phyloP scores from a whole-genome alignment of 2,113 vertebrate species.

The Sturnira hondurensis region DNA sequence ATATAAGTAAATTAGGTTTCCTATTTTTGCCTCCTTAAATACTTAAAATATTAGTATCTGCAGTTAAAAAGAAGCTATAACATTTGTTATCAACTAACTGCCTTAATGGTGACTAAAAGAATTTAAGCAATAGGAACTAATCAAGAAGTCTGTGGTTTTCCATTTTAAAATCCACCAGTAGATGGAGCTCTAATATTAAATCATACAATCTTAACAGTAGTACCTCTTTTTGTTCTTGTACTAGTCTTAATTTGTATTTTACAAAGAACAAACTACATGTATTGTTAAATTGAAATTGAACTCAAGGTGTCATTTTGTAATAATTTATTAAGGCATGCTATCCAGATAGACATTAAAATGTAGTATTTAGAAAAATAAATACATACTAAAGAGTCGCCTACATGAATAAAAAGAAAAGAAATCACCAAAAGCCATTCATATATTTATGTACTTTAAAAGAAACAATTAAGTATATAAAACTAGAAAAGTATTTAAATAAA shows the following conservation, averaged over 20 bases:
- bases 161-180: conserved; percentile 38
- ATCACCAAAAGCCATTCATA: not conserved
- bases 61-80: not conserved
- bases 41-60: not conserved
- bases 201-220: not conserved
- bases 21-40: not conserved
- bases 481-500: not conserved
- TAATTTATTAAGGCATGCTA: not conserved
- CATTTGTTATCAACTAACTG: not conserved
- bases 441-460: not conserved
- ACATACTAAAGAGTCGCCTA: not conserved
- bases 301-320: not conserved
- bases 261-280: not conserved
- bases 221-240: not conserved
- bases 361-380: conserved; percentile 30
- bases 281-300: conserved; percentile 7
- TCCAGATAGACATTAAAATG: not conserved
- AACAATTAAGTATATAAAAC: not conserved
- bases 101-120: not conserved
- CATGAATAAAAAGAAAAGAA: not conserved
- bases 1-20: not conserved
- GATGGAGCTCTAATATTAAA: conserved; percentile 47
- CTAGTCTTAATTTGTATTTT: conserved; percentile 4
- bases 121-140: not conserved
- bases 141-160: not conserved